Evolutionary conservation across 1,140 invertebrate genomes (phyloP), one percentile per base, ranked within the genome.

Genomic region (Phthorimaea operculella): DNA sequence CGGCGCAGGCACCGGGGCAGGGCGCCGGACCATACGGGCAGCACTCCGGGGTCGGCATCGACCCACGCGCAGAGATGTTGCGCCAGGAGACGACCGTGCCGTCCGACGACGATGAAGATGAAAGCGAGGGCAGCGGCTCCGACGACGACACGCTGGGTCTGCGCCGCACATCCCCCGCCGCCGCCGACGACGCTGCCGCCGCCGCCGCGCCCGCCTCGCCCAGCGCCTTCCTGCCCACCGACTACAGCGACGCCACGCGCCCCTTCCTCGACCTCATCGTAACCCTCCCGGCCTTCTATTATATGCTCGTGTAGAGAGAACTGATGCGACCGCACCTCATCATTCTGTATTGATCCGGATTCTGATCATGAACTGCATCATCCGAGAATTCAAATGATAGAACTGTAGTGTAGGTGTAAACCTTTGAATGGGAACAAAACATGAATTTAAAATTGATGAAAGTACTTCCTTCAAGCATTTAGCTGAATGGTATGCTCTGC

Each of bases 101-200:
- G 1, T 79, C 81, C 33, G 79, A 82, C 59, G 81, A 83, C 60
- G 79, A 83, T 45, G 80, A 83, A 59, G 81, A 84, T 33, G 79
- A 78, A 33, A 62, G 58, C 1, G 81, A 84, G 62, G 81, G 81
- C n/a, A 84, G 81, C 51, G 81, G 81, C 0, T 42, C 65, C 0
- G 72, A 79, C 21, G 79, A 81, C 28, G 75, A 79, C 67, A 55
- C 48, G 1, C 54, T 33, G 4, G 12, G 9, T 34, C 71, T 11
- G 70, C 75, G 4, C 59, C 72, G 1, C 48, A 10, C n/a, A 9
- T 71, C 72, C 2, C 80, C 80, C 1, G 76, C 78, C 0, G 76
- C 73, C 52, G 79, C 80, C 1, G 76, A 76, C 0, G 75, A 28
- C 21, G 21, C 2, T n/a, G 76, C 78, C 0, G 76, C 73, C 53